These are phyloP conservation scores for Azorinus chamasolen DNA, from an alignment of 2,888 invertebrate genomes.

Conservation along the genomic window DNA sequence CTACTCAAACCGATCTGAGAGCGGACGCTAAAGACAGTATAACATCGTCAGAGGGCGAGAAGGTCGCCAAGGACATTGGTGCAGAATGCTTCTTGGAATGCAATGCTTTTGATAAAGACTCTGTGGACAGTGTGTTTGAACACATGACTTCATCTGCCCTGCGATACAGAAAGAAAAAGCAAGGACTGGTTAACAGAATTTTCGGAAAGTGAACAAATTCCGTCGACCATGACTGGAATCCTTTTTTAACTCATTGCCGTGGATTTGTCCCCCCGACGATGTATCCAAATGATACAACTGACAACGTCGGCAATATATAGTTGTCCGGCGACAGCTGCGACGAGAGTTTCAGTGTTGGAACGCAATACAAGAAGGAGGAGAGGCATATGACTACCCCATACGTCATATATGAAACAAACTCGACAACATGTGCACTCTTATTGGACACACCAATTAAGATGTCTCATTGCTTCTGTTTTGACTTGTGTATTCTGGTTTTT, in stretches of 20 bases:
- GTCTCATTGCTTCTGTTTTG: too few relatives aligned
- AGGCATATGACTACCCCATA: too few relatives aligned
- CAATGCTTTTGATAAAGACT: constrained; percentile 68
- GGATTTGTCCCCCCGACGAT: not conserved
- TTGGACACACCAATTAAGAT: not conserved
- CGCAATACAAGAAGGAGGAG: too few relatives aligned
- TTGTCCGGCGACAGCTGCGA: not conserved
- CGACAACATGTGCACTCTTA: not conserved
- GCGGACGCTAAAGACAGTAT: constrained; percentile 41
- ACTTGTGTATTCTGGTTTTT: too few relatives aligned
- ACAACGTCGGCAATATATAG: not conserved
- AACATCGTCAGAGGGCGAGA: constrained; percentile 67
- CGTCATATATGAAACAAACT: too few relatives aligned
- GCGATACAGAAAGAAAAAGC: constrained; percentile 69
- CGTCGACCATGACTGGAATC: not conserved
- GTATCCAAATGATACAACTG: too few relatives aligned
- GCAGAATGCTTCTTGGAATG: constrained; percentile 77
- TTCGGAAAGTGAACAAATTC: constrained; percentile 61
- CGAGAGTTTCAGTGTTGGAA: too few relatives aligned
- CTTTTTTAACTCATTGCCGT: not conserved
- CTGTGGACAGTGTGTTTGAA: constrained; percentile 74
- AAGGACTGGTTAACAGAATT: constrained; percentile 63
- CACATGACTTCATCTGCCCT: constrained; percentile 71
- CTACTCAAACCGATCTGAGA: constrained; percentile 75
- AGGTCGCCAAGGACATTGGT: constrained; percentile 73